A percentile compares a stretch with the other conserved stretches of the same genome.
Conservation (phyloP, 2,113 vertebrate genomes). For the Sisor rabdophorus region DNA sequence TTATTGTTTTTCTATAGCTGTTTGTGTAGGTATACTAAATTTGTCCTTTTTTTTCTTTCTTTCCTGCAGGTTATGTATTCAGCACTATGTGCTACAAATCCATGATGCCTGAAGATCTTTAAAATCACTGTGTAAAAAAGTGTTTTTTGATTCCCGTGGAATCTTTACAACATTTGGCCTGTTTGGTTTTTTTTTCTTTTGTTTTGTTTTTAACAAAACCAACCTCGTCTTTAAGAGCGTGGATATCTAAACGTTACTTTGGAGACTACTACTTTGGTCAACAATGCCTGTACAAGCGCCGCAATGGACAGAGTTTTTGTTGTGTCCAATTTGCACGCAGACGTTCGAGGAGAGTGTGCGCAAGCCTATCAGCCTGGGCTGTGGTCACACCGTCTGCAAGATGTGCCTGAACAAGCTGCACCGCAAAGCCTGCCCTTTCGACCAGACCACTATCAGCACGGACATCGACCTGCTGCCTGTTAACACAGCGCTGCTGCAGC, state of each 20-base stretch:
- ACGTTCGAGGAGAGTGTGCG: conserved; percentile 96
- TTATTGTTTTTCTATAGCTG: not conserved
- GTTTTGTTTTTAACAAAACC: conserved; percentile 58
- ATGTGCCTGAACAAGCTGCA: conserved; percentile 99
- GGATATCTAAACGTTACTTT: conserved; percentile 16
- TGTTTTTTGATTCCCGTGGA: conserved; percentile 86
- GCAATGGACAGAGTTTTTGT: conserved; percentile 99
- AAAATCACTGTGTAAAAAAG: conserved; percentile 60
- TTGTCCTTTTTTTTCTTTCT: not conserved
- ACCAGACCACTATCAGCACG: conserved; percentile 97
- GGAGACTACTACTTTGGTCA: conserved; percentile 64
- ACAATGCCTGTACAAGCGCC: conserved; percentile 99
- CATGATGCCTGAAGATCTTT: conserved; percentile 79
- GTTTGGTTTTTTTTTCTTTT: conserved; percentile 61
- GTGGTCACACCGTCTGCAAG: conserved; percentile 98
- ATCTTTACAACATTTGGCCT: conserved; percentile 73
- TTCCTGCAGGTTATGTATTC: conserved; percentile 78
- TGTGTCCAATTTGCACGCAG: conserved; percentile 98
- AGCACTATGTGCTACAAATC: conserved; percentile 82
- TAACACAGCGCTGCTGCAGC: conserved; percentile 90
- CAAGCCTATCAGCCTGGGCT: conserved; percentile 95
- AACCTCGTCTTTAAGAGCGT: not conserved
- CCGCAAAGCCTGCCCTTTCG: conserved; percentile 97
- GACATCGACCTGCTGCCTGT: conserved; percentile 97
- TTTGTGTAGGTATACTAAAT: not conserved